Conservation (phyloP, 1,140 invertebrate genomes). For the Conopomorpha cramerella region DNA sequence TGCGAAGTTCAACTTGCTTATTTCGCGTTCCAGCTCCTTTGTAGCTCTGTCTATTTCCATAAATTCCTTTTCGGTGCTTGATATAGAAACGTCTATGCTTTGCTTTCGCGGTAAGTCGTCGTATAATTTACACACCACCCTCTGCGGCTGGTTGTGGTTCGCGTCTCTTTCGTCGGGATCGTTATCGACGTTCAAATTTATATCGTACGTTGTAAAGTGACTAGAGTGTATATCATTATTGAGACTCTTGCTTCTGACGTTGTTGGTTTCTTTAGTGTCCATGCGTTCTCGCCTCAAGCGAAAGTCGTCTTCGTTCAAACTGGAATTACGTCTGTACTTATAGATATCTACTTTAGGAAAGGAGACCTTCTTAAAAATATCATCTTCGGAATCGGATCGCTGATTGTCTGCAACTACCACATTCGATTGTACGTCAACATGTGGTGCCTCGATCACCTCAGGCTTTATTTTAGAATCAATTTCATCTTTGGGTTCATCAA, state of each 20-base stretch:
- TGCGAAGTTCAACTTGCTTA: conserved; percentile 44
- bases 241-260: conserved; percentile 45
- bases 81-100: conserved; percentile 39
- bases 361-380: conserved; percentile 22
- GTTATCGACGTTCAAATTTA: conserved; percentile 38
- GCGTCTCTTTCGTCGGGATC: conserved; percentile 15
- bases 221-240: conserved; percentile 28
- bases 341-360: conserved; percentile 41
- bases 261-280: conserved; percentile 36
- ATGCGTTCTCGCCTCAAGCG: conserved; percentile 39
- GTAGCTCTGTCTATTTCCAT: conserved; percentile 52
- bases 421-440: neutral
- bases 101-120: conserved; percentile 26
- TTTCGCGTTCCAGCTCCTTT: conserved; percentile 44
- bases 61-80: conserved; percentile 53
- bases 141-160: conserved; percentile 39
- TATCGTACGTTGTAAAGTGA: conserved; percentile 31
- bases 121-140: conserved; percentile 44
- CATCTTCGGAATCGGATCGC: conserved; percentile 29
- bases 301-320: conserved; percentile 48
- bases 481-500: conserved; percentile 3
- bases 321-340: conserved; percentile 49
- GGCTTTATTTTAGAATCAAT: no score
- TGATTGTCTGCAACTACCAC: neutral
- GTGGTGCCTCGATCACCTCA: no score